These are phyloP conservation scores for Origma solitaria DNA, from an alignment of 2,113 vertebrate species.

Conservation along the genomic window DNA sequence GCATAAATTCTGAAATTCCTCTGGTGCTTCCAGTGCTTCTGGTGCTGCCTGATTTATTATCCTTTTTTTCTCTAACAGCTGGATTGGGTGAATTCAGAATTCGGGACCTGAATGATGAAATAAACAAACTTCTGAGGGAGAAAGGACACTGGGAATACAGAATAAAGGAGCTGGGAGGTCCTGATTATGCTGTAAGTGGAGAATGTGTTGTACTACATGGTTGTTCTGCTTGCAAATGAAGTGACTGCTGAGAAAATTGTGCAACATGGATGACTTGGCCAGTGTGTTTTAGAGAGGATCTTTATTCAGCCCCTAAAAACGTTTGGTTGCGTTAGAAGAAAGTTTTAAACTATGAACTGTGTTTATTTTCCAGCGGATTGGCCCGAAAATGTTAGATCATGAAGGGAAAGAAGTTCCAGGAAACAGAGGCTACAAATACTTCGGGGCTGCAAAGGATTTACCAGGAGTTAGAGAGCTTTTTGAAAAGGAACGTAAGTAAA, in stretches of 20 bases:
- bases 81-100: slow-evolving; percentile 96
- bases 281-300: not conserved
- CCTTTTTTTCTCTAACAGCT: slow-evolving; percentile 65
- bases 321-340: not conserved
- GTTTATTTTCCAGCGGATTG: slow-evolving; percentile 77
- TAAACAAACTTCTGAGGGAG: slow-evolving; percentile 96
- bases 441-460: slow-evolving; percentile 94
- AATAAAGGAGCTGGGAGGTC: slow-evolving; percentile 92
- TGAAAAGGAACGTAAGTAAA: slow-evolving; percentile 91
- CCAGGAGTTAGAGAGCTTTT: slow-evolving; percentile 95
- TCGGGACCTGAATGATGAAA: slow-evolving; percentile 95
- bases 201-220: not conserved
- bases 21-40: not conserved
- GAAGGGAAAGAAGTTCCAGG: slow-evolving; percentile 97
- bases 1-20: not conserved
- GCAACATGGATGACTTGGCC: not conserved
- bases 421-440: slow-evolving; percentile 97
- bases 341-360: not conserved
- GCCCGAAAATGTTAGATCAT: slow-evolving; percentile 93
- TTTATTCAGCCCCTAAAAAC: not conserved
- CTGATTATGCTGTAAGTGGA: slow-evolving; percentile 86
- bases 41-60: not conserved
- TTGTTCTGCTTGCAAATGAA: not conserved
- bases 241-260: not conserved
- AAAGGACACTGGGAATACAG: slow-evolving; percentile 96